Evolutionary conservation across 2,113 vertebrate genomes (phyloP), one percentile per base, ranked within the genome.

Genomic region (Notarius lentiginosus): DNA sequence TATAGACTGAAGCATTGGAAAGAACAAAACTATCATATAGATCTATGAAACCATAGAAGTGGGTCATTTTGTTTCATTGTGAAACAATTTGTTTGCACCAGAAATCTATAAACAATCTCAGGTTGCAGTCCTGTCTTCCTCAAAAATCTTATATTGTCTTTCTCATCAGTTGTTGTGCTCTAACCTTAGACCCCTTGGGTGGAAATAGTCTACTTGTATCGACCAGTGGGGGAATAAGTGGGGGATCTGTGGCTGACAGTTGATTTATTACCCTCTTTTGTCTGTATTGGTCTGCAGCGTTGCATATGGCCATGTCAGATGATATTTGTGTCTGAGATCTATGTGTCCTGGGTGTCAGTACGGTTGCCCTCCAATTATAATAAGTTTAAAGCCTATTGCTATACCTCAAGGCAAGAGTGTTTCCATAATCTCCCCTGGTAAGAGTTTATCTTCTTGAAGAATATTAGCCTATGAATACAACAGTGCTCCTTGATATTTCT

Each of bases 231-330:
- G 79, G 87, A 60, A 81, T 83, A 63, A 41, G 65, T 86, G 82
- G 79, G 85, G 58, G 61, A 61, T 89, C 83, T 88, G 89, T 30
- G 81, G 66, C 72, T 88, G 87, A 85, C 82, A 86, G 70, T 75
- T 89, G 90, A 91, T 91, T 91, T 89, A 91, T 91, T 82, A 76
- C 86, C 68, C 87, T 89, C 87, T 82, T 85, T 87, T 88, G 89
- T 90, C 82, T 87, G 88, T 73, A 65, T 79, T 83, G 90, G 87
- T 88, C 85, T 87, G 87, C 85, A 83, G 84, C n/a, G 47, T 72
- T 87, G 88, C 85, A 87, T 88, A 88, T 87, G 88, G 85, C 79
- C 10, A 24, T 87, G 80, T 85, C 88, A 85, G 79, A 88, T 81
- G 90, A 88, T 88, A 82, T 85, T 90, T 89, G 84, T 85, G 89